These are phyloP conservation scores for Caradrina kadenii DNA, from an alignment of 2,888 invertebrate species.

Conservation along the genomic window DNA sequence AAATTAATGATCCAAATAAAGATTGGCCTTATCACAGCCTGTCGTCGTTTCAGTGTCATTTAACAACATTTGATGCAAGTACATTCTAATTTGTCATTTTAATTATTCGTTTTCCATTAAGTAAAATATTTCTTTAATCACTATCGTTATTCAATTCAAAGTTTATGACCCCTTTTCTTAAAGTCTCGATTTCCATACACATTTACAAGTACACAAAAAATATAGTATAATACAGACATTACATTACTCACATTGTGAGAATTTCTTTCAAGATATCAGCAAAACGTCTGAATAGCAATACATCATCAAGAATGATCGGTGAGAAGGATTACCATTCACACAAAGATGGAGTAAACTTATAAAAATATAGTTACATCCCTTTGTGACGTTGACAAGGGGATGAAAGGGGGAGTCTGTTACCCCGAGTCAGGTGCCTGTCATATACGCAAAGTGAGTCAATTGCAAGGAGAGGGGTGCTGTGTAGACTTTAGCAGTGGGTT, in stretches of 20 bases:
- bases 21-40: neutral
- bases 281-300: conserved; percentile 22
- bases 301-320: conserved; percentile 35
- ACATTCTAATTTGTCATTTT: too few relatives aligned
- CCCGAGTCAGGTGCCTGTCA: conserved; percentile 42
- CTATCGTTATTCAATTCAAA: neutral
- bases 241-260: conserved; percentile 4
- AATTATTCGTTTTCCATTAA: too few relatives aligned
- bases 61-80: neutral
- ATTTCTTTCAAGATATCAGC: conserved; percentile 13
- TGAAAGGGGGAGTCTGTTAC: conserved; percentile 15
- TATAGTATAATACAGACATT: neutral
- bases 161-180: neutral
- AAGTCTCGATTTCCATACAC: neutral
- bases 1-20: neutral
- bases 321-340: conserved; percentile 21
- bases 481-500: neutral
- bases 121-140: neutral
- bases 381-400: conserved; percentile 45
- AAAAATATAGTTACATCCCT: conserved; percentile 37
- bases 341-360: conserved; percentile 18
- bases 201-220: neutral
- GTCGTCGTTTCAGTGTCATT: neutral
- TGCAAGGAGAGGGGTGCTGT: conserved; percentile 16
- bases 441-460: conserved; percentile 31